Evolutionary conservation across 2,797 vertebrate genomes (phyloP).

Genomic region (Sebastes alutus): DNA sequence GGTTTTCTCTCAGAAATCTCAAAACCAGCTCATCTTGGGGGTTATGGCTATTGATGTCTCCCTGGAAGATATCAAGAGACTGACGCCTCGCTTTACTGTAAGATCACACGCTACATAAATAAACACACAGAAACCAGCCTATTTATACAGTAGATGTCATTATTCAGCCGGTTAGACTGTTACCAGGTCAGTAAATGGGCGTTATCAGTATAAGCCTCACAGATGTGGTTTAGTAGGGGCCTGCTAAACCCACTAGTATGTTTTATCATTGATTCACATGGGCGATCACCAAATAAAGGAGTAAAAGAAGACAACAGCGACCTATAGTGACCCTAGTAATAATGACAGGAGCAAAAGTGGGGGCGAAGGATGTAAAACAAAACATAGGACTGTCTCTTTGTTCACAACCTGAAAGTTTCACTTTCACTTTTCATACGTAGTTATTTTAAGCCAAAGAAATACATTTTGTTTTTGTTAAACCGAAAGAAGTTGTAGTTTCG

Average conservation of each 20-base stretch:
- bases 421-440: too few species aligned
- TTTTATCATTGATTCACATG: not conserved
- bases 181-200: not conserved
- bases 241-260: not conserved
- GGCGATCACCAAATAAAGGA: not conserved
- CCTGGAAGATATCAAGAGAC: conserved; percentile 94
- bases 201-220: not conserved
- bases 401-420: too few species aligned
- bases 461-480: too few species aligned
- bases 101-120: conserved; percentile 53
- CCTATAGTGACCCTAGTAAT: too few species aligned
- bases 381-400: too few species aligned
- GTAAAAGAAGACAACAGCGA: too few species aligned
- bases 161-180: not conserved
- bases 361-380: too few species aligned
- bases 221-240: not conserved
- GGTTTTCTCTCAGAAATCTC: conserved; percentile 56
- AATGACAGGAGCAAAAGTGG: too few species aligned
- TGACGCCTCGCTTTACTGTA: conserved; percentile 95
- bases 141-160: not conserved
- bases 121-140: not conserved
- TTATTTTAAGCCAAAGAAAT: too few species aligned
- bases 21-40: conserved; percentile 96
- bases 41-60: conserved; percentile 98
- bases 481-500: too few species aligned